A percentile compares a stretch with the other conserved stretches of the same genome.
Conservation (phyloP, 1,140 invertebrate genomes). For the Campodea augens region DNA sequence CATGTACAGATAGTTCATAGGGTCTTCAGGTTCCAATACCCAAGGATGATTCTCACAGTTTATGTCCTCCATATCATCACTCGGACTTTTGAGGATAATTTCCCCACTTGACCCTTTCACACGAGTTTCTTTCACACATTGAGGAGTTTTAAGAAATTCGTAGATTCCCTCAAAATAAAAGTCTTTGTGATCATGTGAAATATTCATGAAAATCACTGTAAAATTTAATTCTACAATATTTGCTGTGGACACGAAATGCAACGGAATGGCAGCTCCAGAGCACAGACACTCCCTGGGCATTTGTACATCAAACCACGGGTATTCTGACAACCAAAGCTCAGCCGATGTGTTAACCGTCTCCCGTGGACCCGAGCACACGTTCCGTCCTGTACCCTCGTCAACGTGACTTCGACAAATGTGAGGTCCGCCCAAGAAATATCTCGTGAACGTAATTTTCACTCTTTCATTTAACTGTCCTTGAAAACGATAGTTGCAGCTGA, state of each 20-base stretch:
- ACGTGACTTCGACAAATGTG: slow-evolving; percentile 38
- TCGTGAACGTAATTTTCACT: slow-evolving; percentile 37
- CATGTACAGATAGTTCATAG: slow-evolving; percentile 47
- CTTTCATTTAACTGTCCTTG: slow-evolving; percentile 42
- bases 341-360: slow-evolving; percentile 20
- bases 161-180: slow-evolving; percentile 62
- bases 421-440: slow-evolving; percentile 43
- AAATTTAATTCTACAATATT: slow-evolving; percentile 49
- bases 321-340: slow-evolving; percentile 45
- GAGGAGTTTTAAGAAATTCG: slow-evolving; percentile 30
- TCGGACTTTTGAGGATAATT: slow-evolving; percentile 32
- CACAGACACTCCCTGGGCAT: slow-evolving; percentile 53
- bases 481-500: slow-evolving; percentile 54
- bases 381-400: slow-evolving; percentile 40
- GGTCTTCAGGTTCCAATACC: slow-evolving; percentile 51
- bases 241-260: slow-evolving; percentile 39
- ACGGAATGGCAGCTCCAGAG: slow-evolving; percentile 39
- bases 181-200: slow-evolving; percentile 57
- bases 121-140: slow-evolving; percentile 8
- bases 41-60: slow-evolving; percentile 51
- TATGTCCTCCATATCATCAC: slow-evolving; percentile 26
- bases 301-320: slow-evolving; percentile 44
- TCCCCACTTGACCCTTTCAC: slow-evolving; percentile 44
- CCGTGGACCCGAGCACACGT: slow-evolving; percentile 33
- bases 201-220: slow-evolving; percentile 54